phyloP scores from a whole-genome alignment of 2,888 invertebrate genomes.

The Salticus scenicus region DNA sequence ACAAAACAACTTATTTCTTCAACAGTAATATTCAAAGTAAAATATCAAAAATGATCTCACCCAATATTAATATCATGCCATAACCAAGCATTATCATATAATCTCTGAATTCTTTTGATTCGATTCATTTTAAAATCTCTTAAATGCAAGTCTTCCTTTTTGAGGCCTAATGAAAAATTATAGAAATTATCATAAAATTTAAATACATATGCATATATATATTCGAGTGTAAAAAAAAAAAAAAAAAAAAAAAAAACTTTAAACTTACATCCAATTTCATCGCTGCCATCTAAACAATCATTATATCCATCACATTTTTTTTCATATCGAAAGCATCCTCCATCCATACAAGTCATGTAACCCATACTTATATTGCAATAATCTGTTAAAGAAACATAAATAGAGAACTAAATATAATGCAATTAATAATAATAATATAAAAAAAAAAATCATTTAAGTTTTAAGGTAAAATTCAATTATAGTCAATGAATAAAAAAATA shows the following conservation, averaged over 20 bases:
- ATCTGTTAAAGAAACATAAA: slow-evolving; percentile 67
- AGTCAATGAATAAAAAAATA: too few species aligned
- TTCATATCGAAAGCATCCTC: slow-evolving; percentile 83
- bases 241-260: too few species aligned
- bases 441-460: too few species aligned
- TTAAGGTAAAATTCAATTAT: too few species aligned
- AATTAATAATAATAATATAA: too few species aligned
- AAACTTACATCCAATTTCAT: slow-evolving; percentile 85
- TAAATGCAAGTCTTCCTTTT: slow-evolving; percentile 55
- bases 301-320: slow-evolving; percentile 86
- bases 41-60: too few species aligned
- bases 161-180: slow-evolving; percentile 39
- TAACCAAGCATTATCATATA: slow-evolving; percentile 95
- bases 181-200: neutral
- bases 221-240: neutral
- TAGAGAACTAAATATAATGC: neutral
- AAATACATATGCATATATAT: neutral
- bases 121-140: slow-evolving; percentile 76
- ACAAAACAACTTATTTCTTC: too few species aligned
- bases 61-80: slow-evolving; percentile 95
- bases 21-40: too few species aligned
- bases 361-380: slow-evolving; percentile 85
- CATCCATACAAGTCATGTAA: slow-evolving; percentile 85
- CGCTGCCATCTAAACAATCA: slow-evolving; percentile 90
- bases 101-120: slow-evolving; percentile 90